Evolutionary conservation across 2,888 invertebrate genomes (phyloP), one percentile per base, ranked within the genome.

Genomic region (Melangyna quadrimaculata): DNA sequence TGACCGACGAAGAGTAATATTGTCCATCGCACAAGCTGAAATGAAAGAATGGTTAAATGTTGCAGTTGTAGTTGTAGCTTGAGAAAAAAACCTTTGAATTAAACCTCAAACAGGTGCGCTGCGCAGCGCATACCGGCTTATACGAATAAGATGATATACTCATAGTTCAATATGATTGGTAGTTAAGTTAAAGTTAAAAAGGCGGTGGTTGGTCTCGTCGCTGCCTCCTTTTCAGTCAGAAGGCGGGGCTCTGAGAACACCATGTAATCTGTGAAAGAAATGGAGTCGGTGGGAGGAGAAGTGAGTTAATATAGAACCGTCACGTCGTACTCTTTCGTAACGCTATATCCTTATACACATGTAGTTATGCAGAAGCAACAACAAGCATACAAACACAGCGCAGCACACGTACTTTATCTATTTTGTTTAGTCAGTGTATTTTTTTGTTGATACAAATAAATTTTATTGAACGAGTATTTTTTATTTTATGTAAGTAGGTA

Each of bases 51-150:
- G n/a, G n/a, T n/a, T n/a, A 8, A 6, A 40, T 40, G 14, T 6
- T 14, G 5, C 14, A 14, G 5, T 37, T 3, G 14, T 14, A 14
- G 35, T 35, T 35, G 1, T n/a, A n/a, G 40, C 40, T n/a, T n/a
- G n/a, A n/a, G 32, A 19, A 10, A 27, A 51, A 17, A 71, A 59
- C 24, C 43, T 63, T 24, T 40, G 51, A 65, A 48, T 53, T 53
- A 72, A 72, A 48, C 55, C 29, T 45, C 24, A 32, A 59, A 61
- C 84, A 86, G 80, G 84, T 86, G 80, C 72, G 69, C 80, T 80
- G 77, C 80, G 75, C 84, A 61, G 24, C 22, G 35, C 59, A 27
- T 19, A 14, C 80, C 61, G 75, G 84, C 80, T 69, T 71, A n/a
- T 63, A 5, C 14, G 3, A 43, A 61, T 12, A 17, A 67, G 32